These are phyloP conservation scores for Cantharis lateralis DNA, from an alignment of 2,888 invertebrate genomes.

Conservation along the genomic window DNA sequence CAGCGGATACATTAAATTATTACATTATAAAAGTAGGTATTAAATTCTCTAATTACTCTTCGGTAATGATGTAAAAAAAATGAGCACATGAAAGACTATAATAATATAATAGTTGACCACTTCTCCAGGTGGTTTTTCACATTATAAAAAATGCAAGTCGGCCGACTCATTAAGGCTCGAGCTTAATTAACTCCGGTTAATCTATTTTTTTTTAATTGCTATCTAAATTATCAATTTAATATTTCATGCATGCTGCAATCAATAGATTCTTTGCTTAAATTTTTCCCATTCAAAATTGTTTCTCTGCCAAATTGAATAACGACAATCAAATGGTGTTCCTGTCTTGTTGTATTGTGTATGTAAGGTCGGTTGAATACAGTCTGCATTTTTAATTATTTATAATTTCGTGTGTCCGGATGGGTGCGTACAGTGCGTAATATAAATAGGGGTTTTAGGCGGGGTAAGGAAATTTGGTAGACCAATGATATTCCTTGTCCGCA, in stretches of 20 bases:
- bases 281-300: neutral
- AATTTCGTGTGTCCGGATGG: slow-evolving; percentile 31
- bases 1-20: too few species aligned
- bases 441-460: slow-evolving; percentile 42
- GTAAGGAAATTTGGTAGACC: slow-evolving; percentile 43
- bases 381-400: slow-evolving; percentile 31
- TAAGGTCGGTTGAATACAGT: slow-evolving; percentile 20
- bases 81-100: neutral
- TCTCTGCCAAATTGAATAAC: neutral
- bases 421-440: slow-evolving; percentile 40
- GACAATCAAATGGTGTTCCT: neutral
- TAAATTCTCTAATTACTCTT: neutral
- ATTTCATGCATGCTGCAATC: neutral
- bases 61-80: neutral
- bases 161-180: neutral
- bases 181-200: neutral
- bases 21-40: too few species aligned
- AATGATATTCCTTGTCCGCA: slow-evolving; percentile 47
- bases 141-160: neutral
- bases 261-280: neutral
- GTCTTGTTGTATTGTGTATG: slow-evolving; percentile 1
- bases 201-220: neutral
- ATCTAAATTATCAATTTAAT: neutral
- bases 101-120: neutral
- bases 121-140: neutral